Evolutionary conservation across 1,140 invertebrate genomes (phyloP).

Genomic region (Tetramorium simillimum): DNA sequence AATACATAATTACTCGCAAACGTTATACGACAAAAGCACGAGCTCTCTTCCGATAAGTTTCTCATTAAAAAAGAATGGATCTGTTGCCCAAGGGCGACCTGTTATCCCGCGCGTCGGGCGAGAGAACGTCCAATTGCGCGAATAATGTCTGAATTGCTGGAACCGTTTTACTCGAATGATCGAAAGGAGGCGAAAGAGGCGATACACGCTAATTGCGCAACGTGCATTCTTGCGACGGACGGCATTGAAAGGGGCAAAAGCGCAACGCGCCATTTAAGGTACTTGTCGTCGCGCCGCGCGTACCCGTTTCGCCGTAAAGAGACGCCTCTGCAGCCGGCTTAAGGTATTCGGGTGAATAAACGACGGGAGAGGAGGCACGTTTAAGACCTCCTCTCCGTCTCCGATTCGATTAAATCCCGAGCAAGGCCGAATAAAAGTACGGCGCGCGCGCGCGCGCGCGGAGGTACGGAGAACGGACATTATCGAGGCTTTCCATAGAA

Average conservation of each 20-base stretch:
- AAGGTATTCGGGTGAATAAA: conserved; percentile 54
- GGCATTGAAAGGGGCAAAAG: conserved; percentile 66
- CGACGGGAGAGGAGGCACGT: conserved; percentile 24
- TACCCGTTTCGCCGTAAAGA: conserved; percentile 61
- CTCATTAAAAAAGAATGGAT: neutral
- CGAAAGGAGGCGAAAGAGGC: neutral
- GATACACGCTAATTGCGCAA: conserved; percentile 37
- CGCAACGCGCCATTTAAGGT: conserved; percentile 75
- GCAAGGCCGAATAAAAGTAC: conserved; percentile 57
- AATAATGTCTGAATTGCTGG: conserved; percentile 16
- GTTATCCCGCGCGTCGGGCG: neutral
- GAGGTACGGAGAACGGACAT: neutral
- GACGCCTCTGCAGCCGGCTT: conserved; percentile 42
- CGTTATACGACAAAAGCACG: neutral
- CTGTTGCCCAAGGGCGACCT: neutral
- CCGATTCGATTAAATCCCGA: conserved; percentile 52
- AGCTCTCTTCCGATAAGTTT: neutral
- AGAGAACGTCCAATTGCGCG: conserved; percentile 7
- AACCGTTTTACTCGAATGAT: conserved; percentile 8
- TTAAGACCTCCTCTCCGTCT: conserved; percentile 24
- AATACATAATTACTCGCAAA: neutral
- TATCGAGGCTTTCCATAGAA: conserved; percentile 47
- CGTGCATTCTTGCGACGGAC: conserved; percentile 23
- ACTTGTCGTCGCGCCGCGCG: conserved; percentile 43
- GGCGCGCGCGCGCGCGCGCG: neutral